A percentile compares a stretch with the other conserved stretches of the same genome.
These are phyloP conservation scores for Pygmarrhopalites habei DNA, from an alignment of 1,140 invertebrate genomes.

Conservation along the genomic window DNA sequence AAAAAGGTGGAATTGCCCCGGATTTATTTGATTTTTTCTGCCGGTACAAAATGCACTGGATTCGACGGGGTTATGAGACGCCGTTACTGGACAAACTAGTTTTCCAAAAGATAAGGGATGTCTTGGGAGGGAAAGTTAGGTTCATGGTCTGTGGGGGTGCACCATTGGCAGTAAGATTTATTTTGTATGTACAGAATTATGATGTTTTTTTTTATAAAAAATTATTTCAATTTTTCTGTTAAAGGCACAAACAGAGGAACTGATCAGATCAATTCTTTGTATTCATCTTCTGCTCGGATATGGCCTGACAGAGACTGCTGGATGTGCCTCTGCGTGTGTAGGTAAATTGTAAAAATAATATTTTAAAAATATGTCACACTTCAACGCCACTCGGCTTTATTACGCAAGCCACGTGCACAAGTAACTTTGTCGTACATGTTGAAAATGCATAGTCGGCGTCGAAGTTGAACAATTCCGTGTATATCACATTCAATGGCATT, in stretches of 20 bases:
- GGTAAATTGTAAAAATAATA: too few species aligned
- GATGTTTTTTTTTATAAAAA: too few species aligned
- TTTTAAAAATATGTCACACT: too few species aligned
- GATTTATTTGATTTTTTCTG: conserved; percentile 85
- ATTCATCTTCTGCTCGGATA: conserved; percentile 88
- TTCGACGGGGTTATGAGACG: conserved; percentile 70
- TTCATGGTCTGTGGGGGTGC: conserved; percentile 90
- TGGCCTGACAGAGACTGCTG: conserved; percentile 93
- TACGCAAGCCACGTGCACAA: too few species aligned
- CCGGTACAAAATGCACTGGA: conserved; percentile 81
- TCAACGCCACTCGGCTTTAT: too few species aligned
- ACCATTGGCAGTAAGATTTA: conserved; percentile 84
- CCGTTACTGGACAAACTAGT: conserved; percentile 72
- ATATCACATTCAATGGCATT: too few species aligned
- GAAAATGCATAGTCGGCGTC: too few species aligned
- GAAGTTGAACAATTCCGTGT: too few species aligned
- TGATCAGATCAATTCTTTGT: conserved; percentile 88
- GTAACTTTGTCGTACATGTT: too few species aligned
- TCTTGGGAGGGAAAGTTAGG: conserved; percentile 79
- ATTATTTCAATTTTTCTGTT: too few species aligned
- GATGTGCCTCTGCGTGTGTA: conserved; percentile 82
- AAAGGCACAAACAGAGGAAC: conserved; percentile 90
- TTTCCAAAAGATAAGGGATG: conserved; percentile 66
- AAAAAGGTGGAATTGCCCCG: conserved; percentile 63
- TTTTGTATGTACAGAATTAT: too few species aligned